Evolutionary conservation across 2,797 vertebrate genomes (phyloP).

Genomic region (Hemibagrus guttatus): DNA sequence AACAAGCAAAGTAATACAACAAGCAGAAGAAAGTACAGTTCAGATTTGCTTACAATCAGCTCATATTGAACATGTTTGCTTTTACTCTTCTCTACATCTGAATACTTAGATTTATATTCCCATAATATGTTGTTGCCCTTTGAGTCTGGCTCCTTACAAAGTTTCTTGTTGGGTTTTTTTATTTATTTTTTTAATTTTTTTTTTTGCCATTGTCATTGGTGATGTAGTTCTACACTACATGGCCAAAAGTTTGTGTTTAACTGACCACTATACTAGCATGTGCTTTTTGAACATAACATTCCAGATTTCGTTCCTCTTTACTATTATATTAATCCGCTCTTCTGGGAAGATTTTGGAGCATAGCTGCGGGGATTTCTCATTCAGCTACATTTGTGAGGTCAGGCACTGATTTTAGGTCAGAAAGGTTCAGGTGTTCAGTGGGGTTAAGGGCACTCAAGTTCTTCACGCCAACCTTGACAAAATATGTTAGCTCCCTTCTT

Average conservation of each 20-base stretch:
- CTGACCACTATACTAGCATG: neutral
- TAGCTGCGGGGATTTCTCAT: neutral
- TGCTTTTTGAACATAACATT: neutral
- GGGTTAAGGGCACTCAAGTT: neutral
- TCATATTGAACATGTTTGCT: neutral
- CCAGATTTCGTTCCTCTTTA: neutral
- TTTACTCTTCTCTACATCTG: neutral
- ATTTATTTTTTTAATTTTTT: too few relatives aligned
- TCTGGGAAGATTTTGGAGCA: neutral
- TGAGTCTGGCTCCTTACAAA: neutral
- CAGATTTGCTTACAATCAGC: neutral
- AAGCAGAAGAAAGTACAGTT: too few relatives aligned
- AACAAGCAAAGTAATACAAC: too few relatives aligned
- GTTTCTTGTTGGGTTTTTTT: too few relatives aligned
- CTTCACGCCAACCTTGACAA: neutral
- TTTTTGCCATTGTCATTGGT: neutral
- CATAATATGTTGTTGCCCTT: neutral
- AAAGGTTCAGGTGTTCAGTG: neutral
- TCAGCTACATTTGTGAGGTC: neutral
- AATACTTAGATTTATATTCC: neutral
- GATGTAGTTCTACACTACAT: neutral
- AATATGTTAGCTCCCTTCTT: neutral
- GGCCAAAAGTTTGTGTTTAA: neutral
- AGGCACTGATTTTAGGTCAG: neutral
- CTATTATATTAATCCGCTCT: neutral